Evolutionary conservation across 1,140 invertebrate species (phyloP), one percentile per base, ranked within the genome.

Genomic region (Papilio polyxenes): DNA sequence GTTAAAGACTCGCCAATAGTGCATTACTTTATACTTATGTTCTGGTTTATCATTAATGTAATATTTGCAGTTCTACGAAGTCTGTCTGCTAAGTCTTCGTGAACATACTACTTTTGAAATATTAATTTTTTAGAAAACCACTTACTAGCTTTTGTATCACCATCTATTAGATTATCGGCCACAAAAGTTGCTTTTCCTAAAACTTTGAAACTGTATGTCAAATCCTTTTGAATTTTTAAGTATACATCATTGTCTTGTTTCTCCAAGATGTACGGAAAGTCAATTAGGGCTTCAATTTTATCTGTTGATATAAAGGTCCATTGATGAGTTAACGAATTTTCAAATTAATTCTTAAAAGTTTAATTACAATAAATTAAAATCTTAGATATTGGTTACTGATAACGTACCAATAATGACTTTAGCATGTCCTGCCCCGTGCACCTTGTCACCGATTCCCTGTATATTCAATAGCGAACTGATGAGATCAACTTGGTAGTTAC

Each of bases 81-180:
- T 44, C 7, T 44, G 40, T 44, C 0, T 44, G 23, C 23, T 44
- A 44, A 44, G 40, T 44, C 40, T 44, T 44, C 40, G 17, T 75
- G 81, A 59, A 13, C 4, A 74, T 31, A 37, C 31, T 9, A 23
- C 31, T 37, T 59, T 40, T 80, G 15, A 56, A 56, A 59, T n/a
- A 20, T 59, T 20, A 59, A 31, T 31, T 31, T 31, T 31, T 31
- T 17, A 59, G 17, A 20, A 15, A 40, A 15, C 0, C 2, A 91
- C 91, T 90, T 85, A 92, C 91, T 90, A 13, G 82, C 44, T 20
- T 90, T 89, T 48, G 83, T 31, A 2, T 87, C 78, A 37, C 87
- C 90, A 2, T 89, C 75, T 44, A 83, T 87, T 9, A 92, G 80
- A 20, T 89, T 87, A 44, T 92, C 87, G 40, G 87, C 87, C 40